Conservation (phyloP, 2,888 invertebrate genomes). For the Drosophila stalkeri region DNA sequence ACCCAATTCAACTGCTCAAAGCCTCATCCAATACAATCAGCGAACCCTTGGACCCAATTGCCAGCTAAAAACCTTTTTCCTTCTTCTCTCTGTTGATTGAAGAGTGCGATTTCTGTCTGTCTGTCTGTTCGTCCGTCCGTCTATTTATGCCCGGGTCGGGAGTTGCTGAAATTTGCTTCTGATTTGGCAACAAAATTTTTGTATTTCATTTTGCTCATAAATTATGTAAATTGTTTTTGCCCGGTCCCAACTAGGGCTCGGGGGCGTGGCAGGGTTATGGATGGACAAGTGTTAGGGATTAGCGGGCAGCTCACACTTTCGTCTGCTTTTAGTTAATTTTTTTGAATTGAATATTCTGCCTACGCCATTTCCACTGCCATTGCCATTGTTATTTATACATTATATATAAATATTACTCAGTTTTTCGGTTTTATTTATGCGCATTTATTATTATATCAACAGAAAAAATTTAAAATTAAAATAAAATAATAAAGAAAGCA, state of each 20-base stretch:
- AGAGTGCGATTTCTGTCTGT: conserved; percentile 4
- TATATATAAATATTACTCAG: conserved; percentile 23
- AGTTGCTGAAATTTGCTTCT: conserved; percentile 13
- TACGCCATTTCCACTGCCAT: conserved; percentile 11
- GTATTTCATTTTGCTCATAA: conserved; percentile 30
- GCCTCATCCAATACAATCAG: conserved; percentile 13
- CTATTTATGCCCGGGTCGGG: background rate
- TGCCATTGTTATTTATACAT: conserved; percentile 30
- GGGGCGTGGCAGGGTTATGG: conserved; percentile 3
- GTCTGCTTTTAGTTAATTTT: background rate
- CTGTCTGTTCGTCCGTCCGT: background rate
- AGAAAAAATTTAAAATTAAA: background rate
- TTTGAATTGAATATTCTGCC: conserved; percentile 18
- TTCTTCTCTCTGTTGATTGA: conserved; percentile 14
- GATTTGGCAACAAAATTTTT: conserved; percentile 23
- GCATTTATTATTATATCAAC: conserved; percentile 34
- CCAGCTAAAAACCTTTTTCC: conserved; percentile 11
- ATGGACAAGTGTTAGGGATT: conserved; percentile 20
- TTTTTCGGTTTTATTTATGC: conserved; percentile 18
- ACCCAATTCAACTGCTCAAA: conserved; percentile 9
- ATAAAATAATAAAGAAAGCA: conserved; percentile 13
- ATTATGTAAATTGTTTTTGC: conserved; percentile 58
- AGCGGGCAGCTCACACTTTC: conserved; percentile 23
- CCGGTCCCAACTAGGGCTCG: background rate
- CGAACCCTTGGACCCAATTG: conserved; percentile 19